phyloP scores from a whole-genome alignment of 1,140 invertebrate species.

The Aphelinus atriplicis region DNA sequence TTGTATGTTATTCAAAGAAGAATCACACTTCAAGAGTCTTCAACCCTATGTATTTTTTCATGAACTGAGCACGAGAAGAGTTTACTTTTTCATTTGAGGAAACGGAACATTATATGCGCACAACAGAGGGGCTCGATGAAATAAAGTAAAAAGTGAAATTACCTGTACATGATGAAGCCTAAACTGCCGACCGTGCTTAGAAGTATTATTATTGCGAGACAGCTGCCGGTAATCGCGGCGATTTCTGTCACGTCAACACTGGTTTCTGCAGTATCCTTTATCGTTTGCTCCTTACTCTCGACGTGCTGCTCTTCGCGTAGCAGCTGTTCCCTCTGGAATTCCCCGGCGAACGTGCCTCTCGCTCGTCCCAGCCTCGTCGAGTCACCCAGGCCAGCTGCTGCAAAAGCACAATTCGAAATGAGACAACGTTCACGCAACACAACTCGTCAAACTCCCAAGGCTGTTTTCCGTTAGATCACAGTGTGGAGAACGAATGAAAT shows the following conservation, averaged over 20 bases:
- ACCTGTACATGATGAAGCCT: slow-evolving; percentile 78
- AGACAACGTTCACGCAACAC: no score
- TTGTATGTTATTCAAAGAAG: no score
- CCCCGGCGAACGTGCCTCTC: slow-evolving; percentile 52
- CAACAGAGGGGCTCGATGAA: background rate
- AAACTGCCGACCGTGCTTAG: slow-evolving; percentile 75
- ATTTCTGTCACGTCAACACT: slow-evolving; percentile 67
- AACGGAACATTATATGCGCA: background rate
- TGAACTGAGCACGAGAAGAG: no score
- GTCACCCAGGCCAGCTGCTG: slow-evolving; percentile 49
- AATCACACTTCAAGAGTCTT: no score
- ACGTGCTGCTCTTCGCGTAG: slow-evolving; percentile 42
- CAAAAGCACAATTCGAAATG: no score
- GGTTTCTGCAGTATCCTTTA: slow-evolving; percentile 22
- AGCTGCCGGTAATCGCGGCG: slow-evolving; percentile 77
- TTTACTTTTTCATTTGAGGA: no score
- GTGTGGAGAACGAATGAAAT: no score
- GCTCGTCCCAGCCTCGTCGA: slow-evolving; percentile 56
- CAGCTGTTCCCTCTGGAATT: slow-evolving; percentile 54
- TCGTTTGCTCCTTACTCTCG: slow-evolving; percentile 28
- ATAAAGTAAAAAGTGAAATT: slow-evolving; percentile 28
- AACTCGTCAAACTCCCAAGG: no score
- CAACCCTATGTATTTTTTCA: no score
- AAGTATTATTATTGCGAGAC: slow-evolving; percentile 74
- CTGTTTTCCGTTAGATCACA: no score